Conservation (phyloP, 2,797 vertebrate species). For the Paguma larvata region DNA sequence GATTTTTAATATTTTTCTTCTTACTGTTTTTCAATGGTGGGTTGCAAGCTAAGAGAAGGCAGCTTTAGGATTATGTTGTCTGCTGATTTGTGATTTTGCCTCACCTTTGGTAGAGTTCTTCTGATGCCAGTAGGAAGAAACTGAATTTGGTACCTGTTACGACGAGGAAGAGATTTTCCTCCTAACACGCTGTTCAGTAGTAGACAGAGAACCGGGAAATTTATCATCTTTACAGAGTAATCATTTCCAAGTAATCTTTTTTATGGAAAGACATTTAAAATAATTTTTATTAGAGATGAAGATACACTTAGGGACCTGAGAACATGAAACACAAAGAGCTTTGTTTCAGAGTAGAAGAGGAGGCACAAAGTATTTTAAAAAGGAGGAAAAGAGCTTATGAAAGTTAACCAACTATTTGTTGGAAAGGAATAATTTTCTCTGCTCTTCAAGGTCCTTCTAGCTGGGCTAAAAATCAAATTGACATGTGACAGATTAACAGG, state of each 20-base stretch:
- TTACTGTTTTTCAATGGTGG: not conserved
- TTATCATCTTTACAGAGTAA: not conserved
- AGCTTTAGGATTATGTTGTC: not conserved
- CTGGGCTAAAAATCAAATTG: not conserved
- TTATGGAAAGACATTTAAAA: constrained; percentile 34
- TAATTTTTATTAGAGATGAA: constrained; percentile 43
- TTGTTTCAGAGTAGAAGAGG: not conserved
- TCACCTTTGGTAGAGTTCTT: not conserved
- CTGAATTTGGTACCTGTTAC: not conserved
- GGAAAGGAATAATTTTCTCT: not conserved
- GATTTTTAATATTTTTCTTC: constrained; percentile 30
- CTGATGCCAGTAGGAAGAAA: not conserved
- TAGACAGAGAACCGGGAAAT: not conserved
- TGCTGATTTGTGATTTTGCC: not conserved
- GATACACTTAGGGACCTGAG: not conserved
- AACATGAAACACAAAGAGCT: not conserved
- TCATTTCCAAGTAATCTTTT: constrained; percentile 34
- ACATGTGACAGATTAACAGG: not conserved
- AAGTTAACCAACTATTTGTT: not conserved
- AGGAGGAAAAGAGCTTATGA: not conserved
- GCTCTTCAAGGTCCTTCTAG: not conserved
- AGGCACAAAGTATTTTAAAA: not conserved
- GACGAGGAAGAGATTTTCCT: not conserved
- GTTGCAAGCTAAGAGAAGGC: constrained; percentile 24
- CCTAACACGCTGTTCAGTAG: not conserved